Percentiles rank a stretch among this genome's conserved stretches.
Conservation (phyloP, 2,113 vertebrate genomes). For the Stomatorhinus ivindoensis region DNA sequence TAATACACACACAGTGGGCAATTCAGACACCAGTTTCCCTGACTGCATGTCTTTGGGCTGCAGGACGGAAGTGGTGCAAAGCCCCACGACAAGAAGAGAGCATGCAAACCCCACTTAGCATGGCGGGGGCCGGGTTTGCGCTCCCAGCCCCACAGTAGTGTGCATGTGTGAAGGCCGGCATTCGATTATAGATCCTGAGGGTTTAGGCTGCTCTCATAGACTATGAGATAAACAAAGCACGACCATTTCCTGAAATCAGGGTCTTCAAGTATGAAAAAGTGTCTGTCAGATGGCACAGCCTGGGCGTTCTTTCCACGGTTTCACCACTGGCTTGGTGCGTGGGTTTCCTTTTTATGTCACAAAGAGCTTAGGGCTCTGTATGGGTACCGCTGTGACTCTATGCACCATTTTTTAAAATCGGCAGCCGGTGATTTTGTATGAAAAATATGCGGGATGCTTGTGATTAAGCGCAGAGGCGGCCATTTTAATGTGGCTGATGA, state of each 20-base stretch:
- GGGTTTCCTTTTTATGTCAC: background rate
- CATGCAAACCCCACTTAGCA: background rate
- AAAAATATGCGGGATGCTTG: background rate
- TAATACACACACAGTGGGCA: background rate
- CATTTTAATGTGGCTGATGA: background rate
- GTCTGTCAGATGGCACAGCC: background rate
- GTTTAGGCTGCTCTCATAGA: background rate
- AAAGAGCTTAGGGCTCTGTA: background rate
- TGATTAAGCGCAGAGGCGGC: background rate
- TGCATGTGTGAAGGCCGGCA: background rate
- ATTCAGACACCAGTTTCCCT: background rate
- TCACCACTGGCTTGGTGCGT: background rate
- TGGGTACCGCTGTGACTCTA: background rate
- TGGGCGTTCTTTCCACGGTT: background rate
- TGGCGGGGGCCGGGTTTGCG: background rate
- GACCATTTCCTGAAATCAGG: background rate
- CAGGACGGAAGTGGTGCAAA: background rate
- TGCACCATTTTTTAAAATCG: background rate
- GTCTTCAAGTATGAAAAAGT: background rate
- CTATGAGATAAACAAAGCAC: background rate
- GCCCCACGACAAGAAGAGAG: background rate
- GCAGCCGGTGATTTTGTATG: background rate
- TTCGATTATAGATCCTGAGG: background rate
- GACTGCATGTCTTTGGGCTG: background rate
- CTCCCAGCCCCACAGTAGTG: background rate